Base-by-base conservation (phyloP, 1,140 invertebrate genomes). In the Drosophila bocqueti region DNA sequence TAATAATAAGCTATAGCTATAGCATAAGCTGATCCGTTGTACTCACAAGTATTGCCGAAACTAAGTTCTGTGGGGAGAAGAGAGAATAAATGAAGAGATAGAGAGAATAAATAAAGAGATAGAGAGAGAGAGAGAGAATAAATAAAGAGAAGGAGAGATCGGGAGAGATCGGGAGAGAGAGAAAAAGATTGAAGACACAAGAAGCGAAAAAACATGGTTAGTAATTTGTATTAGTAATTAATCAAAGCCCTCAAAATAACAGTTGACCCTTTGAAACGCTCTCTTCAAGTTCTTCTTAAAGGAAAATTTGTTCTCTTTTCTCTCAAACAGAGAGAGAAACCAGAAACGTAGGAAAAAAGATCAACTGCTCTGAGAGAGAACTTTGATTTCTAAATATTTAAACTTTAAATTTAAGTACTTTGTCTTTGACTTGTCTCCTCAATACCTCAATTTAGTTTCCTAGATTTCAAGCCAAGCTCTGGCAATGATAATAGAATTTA, bases 31-130 rank as follows among this genome's bases (percentile, higher is more conserved):
- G 46, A 79, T 61, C 46, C 64, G 72, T 76, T 55, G 52, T 92
- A 92, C 91, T 92, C 83, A 92, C 91, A 77, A 92, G 91, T 92
- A 92, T 92, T 69, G 91, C 91, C 78, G 91, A 92, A 89, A 92
- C 91, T 91, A 92, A 91, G 77, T 92, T 92, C 91, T 92, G 91
- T 91, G 80, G 77, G 72, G 54, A 69, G 40, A 55, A 66, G 38
- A 76, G 69, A 55, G 47, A 49, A 49, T 8, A 47, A 26, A 40
- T 16, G 29, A 26, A 52, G 4, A 52, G 9, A 54, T 11, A 43
- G 60, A 72, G 54, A 67, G 58, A 60, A 47, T 15, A 47, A 26
- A 40, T 9, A 50, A 26, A 52, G 4, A 52, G 9, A 52, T 6
- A 43, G 60, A 66, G 38, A 43, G 57, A 72, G 46, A 71, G 36